A percentile compares a stretch with the other conserved stretches of the same genome.
These are phyloP conservation scores for Eulemur coronatus DNA, from an alignment of 2,797 vertebrate genomes.

Conservation along the genomic window DNA sequence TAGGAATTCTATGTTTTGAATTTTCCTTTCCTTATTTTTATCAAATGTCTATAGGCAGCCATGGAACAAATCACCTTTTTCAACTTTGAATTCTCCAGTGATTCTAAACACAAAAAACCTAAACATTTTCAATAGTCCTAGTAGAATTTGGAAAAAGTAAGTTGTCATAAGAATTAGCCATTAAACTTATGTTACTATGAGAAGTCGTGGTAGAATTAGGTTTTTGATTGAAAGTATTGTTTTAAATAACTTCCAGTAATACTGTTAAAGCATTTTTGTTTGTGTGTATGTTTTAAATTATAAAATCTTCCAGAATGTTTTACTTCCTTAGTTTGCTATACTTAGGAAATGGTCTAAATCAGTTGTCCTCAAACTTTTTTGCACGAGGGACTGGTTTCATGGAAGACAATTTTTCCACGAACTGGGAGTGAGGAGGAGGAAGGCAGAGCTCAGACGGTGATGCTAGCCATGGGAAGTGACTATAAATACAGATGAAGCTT, in stretches of 20 bases:
- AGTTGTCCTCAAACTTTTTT: no score
- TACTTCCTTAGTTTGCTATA: not conserved
- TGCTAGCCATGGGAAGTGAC: no score
- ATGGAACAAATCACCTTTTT: not conserved
- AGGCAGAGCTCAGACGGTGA: no score
- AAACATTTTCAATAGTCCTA: constrained; percentile 35
- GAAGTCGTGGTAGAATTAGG: constrained; percentile 2
- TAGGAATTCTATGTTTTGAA: not conserved
- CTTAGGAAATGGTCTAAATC: not conserved
- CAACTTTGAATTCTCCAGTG: not conserved
- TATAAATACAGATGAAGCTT: no score
- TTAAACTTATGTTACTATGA: constrained; percentile 10
- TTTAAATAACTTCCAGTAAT: not conserved
- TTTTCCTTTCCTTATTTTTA: not conserved
- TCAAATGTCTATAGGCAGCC: not conserved
- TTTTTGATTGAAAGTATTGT: constrained; percentile 1
- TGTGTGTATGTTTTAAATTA: constrained; percentile 31
- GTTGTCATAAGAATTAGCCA: not conserved
- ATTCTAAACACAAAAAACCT: not conserved
- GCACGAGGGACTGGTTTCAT: no score
- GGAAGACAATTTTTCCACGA: no score
- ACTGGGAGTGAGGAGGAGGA: no score
- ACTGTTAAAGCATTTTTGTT: not conserved
- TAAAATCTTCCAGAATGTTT: not conserved
- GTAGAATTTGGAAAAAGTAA: constrained; percentile 53